Percentiles rank a stretch among this genome's conserved stretches.
Conservation (phyloP, 2,113 vertebrate genomes). For the Lutjanus erythropterus region DNA sequence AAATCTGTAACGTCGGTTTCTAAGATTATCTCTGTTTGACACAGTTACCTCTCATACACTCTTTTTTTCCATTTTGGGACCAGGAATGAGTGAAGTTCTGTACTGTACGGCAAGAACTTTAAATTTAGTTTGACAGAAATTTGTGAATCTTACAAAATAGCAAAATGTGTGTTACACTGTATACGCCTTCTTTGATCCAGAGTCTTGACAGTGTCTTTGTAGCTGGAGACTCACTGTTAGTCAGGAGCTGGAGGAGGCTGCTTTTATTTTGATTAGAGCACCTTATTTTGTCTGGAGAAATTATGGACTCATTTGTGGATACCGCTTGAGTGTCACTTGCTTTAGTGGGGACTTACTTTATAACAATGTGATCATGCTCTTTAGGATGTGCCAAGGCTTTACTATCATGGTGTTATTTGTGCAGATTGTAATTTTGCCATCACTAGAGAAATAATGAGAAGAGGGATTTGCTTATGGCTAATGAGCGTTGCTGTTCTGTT, state of each 20-base stretch:
- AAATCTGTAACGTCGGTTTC: conserved; percentile 24
- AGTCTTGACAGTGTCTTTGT: conserved; percentile 5
- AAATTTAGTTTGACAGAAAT: conserved; percentile 33
- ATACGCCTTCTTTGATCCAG: conserved; percentile 13
- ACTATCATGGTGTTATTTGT: conserved; percentile 20
- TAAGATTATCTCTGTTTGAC: conserved; percentile 33
- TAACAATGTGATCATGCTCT: conserved; percentile 12
- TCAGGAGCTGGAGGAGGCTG: conserved; percentile 13
- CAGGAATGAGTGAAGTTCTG: neutral
- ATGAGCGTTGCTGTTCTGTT: conserved; percentile 36
- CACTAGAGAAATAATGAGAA: neutral
- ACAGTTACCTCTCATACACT: conserved; percentile 35
- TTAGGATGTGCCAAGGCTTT: neutral
- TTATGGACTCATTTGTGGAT: conserved; percentile 2
- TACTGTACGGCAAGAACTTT: conserved; percentile 17
- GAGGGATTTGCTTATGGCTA: conserved; percentile 26
- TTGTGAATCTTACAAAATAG: conserved; percentile 18
- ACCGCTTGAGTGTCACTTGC: conserved; percentile 1
- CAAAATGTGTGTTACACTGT: neutral
- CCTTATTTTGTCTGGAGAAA: neutral
- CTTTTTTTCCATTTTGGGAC: neutral
- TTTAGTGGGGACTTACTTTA: neutral
- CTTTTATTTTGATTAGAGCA: neutral
- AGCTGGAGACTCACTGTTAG: neutral
- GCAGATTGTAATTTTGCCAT: conserved; percentile 27